phyloP scores from a whole-genome alignment of 2,113 vertebrate genomes.

The Otus sunia region DNA sequence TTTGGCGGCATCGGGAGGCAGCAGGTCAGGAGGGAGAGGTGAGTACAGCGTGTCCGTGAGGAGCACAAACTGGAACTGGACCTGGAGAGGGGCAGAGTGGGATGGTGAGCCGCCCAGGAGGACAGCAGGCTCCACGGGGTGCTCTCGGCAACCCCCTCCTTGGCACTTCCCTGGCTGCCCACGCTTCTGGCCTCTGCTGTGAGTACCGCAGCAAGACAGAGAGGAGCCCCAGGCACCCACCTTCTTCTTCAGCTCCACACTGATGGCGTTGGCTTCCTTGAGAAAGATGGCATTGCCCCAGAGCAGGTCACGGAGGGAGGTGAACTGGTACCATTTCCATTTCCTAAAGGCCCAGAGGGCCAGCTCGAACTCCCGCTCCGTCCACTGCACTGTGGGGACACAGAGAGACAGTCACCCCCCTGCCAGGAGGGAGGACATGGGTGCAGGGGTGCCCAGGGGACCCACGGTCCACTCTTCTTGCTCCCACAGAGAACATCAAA shows the following conservation, averaged over 20 bases:
- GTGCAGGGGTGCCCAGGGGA: not conserved
- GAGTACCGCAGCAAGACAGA: not conserved
- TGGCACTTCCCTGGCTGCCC: not conserved
- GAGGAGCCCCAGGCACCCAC: conserved; percentile 52
- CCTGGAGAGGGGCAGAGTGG: conserved; percentile 69
- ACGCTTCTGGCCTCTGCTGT: accelerated
- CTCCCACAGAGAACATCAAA: not conserved
- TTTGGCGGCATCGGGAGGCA: conserved; percentile 84
- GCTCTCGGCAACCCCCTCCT: accelerated
- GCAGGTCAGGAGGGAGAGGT: conserved; percentile 88
- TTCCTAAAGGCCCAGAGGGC: conserved; percentile 94
- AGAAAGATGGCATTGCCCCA: conserved; percentile 98
- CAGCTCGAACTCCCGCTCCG: conserved; percentile 86
- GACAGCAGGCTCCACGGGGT: accelerated
- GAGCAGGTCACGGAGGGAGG: conserved; percentile 91
- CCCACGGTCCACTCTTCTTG: not conserved
- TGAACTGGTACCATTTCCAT: conserved; percentile 98
- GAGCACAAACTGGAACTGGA: conserved; percentile 98
- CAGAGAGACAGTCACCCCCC: not conserved
- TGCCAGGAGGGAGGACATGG: accelerated
- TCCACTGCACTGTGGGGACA: conserved; percentile 87
- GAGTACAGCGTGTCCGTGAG: conserved; percentile 96
- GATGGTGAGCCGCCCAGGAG: not conserved
- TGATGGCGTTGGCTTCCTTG: conserved; percentile 98
- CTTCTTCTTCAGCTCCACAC: conserved; percentile 98